phyloP scores from a whole-genome alignment of 1,140 invertebrate species.

The Tyrophagus putrescentiae region DNA sequence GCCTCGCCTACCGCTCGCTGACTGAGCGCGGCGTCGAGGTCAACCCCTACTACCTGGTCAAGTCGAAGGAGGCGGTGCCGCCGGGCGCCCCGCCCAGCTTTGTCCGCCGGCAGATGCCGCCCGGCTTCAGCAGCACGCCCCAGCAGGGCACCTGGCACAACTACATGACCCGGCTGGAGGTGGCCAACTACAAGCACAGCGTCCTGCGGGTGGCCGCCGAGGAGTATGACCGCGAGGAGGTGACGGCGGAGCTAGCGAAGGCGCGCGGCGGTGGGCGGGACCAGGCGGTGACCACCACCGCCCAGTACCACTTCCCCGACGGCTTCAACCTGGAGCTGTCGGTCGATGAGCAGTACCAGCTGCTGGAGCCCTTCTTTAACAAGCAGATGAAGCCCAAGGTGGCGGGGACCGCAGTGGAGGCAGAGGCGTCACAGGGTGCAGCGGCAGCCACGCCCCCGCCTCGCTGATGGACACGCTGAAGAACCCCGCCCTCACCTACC shows the following conservation, averaged over 20 bases:
- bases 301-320: constrained; percentile 81
- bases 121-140: constrained; percentile 29
- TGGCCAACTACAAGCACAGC: constrained; percentile 66
- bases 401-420: no score
- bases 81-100: neutral
- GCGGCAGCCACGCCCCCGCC: no score
- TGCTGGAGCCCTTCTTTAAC: neutral
- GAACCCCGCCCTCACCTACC: constrained; percentile 30
- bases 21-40: constrained; percentile 64
- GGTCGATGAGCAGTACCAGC: constrained; percentile 40
- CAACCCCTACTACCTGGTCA: constrained; percentile 66
- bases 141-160: constrained; percentile 70
- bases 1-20: constrained; percentile 54
- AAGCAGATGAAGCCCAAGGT: no score
- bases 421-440: no score
- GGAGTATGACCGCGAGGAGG: constrained; percentile 62
- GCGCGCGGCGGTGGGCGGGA: no score
- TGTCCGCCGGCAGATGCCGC: neutral
- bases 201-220: constrained; percentile 62
- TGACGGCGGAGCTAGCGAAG: no score
- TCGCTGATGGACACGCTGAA: constrained; percentile 60
- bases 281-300: constrained; percentile 53
- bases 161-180: constrained; percentile 64
- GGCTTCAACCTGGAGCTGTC: constrained; percentile 84
- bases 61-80: constrained; percentile 56